phyloP scores from a whole-genome alignment of 35 echinoderm and acorn worm genomes.

The Hemicentrotus pulcherrimus region DNA sequence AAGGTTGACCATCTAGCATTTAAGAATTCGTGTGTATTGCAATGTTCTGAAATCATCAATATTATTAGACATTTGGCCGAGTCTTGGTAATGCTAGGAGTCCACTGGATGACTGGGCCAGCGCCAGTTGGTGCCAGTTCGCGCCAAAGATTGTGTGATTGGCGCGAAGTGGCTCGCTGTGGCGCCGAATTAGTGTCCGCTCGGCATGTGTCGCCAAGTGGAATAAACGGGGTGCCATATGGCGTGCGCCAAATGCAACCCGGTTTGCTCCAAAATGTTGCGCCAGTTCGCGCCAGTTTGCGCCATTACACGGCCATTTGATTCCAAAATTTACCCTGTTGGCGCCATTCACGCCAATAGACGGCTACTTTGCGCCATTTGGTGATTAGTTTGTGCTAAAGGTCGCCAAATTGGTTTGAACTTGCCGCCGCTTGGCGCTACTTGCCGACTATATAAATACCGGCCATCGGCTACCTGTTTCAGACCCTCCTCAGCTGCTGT shows the following conservation, averaged over 20 bases:
- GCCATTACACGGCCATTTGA: constrained; percentile 54
- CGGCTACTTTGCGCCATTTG: constrained; percentile 51
- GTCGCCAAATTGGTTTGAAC: constrained; percentile 53
- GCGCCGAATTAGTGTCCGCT: constrained; percentile 54
- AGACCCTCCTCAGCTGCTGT: constrained; percentile 31
- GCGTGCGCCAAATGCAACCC: constrained; percentile 47
- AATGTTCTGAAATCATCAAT: too few species aligned
- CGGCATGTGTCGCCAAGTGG: constrained; percentile 53
- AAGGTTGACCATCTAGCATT: too few species aligned
- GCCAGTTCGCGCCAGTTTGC: constrained; percentile 32
- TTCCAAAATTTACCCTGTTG: constrained; percentile 46
- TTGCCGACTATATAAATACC: constrained; percentile 36
- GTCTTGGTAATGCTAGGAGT: too few species aligned
- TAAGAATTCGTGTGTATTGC: too few species aligned
- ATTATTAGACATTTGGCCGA: too few species aligned
- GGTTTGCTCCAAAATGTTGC: constrained; percentile 35
- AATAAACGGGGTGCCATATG: constrained; percentile 54
- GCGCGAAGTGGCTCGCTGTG: constrained; percentile 53
- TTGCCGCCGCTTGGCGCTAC: constrained; percentile 44
- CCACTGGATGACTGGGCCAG: not conserved
- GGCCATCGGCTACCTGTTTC: constrained; percentile 25
- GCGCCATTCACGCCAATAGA: constrained; percentile 7
- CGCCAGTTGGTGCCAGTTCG: constrained; percentile 55
- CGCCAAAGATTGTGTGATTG: constrained; percentile 54
- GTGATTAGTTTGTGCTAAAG: constrained; percentile 56